Evolutionary conservation across 2,797 vertebrate genomes (phyloP).

Genomic region (Triplophysa bombifrons): DNA sequence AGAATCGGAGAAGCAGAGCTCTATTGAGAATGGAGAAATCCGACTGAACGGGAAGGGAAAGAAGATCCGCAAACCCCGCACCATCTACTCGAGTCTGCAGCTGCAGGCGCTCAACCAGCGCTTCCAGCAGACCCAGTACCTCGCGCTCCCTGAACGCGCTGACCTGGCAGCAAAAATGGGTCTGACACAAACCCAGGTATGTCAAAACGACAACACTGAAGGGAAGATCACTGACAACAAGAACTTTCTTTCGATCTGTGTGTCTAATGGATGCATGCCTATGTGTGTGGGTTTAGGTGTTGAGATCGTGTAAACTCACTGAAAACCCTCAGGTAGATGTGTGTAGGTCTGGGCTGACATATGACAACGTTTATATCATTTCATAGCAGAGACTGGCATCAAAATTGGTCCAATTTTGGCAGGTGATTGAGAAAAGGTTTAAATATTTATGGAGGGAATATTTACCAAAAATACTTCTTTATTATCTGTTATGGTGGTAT

Average conservation of each 20-base stretch:
- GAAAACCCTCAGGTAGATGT: neutral
- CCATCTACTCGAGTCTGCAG: constrained; percentile 91
- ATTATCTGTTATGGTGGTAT: neutral
- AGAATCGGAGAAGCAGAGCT: constrained; percentile 81
- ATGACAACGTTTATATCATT: neutral
- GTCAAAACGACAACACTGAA: neutral
- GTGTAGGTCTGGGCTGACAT: neutral
- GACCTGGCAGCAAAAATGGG: constrained; percentile 88
- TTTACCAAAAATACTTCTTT: neutral
- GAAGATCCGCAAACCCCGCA: constrained; percentile 90
- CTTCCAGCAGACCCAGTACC: constrained; percentile 94
- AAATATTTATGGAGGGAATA: neutral
- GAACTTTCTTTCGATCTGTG: neutral
- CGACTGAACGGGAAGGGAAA: constrained; percentile 82
- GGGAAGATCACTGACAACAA: neutral
- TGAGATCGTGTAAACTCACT: neutral
- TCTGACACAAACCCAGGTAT: constrained; percentile 93
- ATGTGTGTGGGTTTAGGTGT: neutral
- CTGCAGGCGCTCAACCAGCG: constrained; percentile 91
- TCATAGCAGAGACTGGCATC: neutral
- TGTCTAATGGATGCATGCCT: neutral
- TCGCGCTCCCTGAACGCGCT: constrained; percentile 88
- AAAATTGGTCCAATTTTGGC: neutral
- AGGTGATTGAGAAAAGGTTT: neutral
- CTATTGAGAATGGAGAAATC: constrained; percentile 79